These are phyloP conservation scores for Aphidius gifuensis DNA, from an alignment of 1,140 invertebrate genomes.

Conservation along the genomic window DNA sequence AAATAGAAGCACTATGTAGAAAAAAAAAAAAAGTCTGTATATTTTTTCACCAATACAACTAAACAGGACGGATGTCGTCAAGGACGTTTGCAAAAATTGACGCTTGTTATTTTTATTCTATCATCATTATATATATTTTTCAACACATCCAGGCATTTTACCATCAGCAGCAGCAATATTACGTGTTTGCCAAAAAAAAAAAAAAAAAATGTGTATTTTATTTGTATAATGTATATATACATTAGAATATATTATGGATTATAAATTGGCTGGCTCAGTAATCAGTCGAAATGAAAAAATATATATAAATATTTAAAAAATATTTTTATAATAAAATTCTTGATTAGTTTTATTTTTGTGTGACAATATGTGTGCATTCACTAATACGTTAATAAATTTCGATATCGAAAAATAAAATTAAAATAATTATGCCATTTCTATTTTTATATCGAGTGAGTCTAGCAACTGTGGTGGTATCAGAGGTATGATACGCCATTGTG, in stretches of 20 bases:
- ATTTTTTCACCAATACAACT: background rate
- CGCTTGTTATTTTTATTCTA: background rate
- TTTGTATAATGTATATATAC: no score
- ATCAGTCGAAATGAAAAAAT: no score
- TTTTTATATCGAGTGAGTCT: slow-evolving; percentile 25
- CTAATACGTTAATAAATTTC: no score
- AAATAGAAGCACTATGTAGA: no score
- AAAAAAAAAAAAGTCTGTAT: no score
- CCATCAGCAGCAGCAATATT: background rate
- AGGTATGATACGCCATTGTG: background rate
- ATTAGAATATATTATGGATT: no score
- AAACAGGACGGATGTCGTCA: slow-evolving; percentile 21
- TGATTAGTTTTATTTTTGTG: background rate
- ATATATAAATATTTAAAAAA: no score
- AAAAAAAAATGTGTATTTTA: no score
- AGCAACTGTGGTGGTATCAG: slow-evolving; percentile 10
- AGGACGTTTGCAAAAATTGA: slow-evolving; percentile 24
- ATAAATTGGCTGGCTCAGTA: no score
- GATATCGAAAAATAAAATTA: no score
- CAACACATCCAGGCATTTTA: background rate
- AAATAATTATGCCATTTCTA: slow-evolving; percentile 23
- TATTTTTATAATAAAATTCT: slow-evolving; percentile 13
- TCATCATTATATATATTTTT: background rate
- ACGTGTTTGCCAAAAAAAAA: background rate
- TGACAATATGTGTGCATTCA: no score